Evolutionary conservation across 2,888 invertebrate genomes (phyloP).

Genomic region (Drosophila eohydei): DNA sequence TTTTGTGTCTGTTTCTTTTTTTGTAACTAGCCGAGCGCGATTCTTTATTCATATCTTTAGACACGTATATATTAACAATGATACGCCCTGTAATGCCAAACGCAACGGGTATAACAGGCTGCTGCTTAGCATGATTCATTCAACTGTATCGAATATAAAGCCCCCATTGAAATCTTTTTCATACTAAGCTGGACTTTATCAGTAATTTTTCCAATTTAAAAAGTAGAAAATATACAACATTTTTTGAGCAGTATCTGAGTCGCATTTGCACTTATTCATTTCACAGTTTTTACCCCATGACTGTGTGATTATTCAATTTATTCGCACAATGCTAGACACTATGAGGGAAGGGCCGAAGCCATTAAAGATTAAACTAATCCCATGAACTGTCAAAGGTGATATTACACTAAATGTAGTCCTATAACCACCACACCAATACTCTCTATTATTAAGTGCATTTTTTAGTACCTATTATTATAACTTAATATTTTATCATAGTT

Average conservation of each 20-base stretch:
- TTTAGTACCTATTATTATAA: not conserved
- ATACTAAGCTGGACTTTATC: not conserved
- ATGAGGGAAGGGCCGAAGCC: not conserved
- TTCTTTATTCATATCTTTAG: conserved; percentile 55
- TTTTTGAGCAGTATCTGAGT: conserved; percentile 6
- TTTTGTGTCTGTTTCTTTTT: conserved; percentile 15
- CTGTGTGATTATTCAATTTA: conserved; percentile 46
- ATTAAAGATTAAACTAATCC: not conserved
- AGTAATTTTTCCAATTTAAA: not conserved
- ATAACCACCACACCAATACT: not conserved
- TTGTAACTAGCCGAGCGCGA: conserved; percentile 60
- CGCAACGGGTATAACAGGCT: not conserved
- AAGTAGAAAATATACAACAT: not conserved
- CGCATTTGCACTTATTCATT: not conserved
- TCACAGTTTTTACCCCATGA: conserved; percentile 9
- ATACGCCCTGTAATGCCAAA: conserved; percentile 3
- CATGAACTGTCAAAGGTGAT: not conserved
- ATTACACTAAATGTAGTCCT: not conserved
- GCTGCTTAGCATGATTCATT: not conserved
- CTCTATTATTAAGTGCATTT: not conserved
- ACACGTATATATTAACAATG: conserved; percentile 13
- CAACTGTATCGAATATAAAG: not conserved
- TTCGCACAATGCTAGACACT: conserved; percentile 5
- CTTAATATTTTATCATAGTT: not conserved
- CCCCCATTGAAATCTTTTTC: not conserved